Conservation (phyloP, 2,113 vertebrate species). For the Phalacrocorax pelagicus region DNA sequence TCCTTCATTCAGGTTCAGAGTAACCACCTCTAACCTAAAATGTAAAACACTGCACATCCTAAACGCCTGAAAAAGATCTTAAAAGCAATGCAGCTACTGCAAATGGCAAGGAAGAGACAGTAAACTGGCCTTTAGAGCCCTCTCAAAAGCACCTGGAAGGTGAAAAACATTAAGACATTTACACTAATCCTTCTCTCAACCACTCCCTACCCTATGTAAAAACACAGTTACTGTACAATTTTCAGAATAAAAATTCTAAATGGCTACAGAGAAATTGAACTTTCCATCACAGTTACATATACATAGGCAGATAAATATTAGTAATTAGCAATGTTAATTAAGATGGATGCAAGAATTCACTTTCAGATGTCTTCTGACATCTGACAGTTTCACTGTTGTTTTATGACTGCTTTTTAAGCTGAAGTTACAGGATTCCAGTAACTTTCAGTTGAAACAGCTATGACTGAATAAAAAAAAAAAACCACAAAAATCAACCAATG, state of each 20-base stretch:
- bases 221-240: neutral
- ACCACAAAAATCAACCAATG: rapidly evolving
- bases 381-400: neutral
- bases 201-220: neutral
- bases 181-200: neutral
- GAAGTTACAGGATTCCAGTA: neutral
- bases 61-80: neutral
- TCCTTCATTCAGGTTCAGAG: neutral
- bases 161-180: neutral
- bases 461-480: neutral
- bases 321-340: neutral
- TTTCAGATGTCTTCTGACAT: neutral
- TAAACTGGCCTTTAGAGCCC: neutral
- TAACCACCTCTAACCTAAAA: neutral
- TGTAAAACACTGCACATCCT: neutral
- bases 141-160: neutral
- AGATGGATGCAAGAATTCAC: neutral
- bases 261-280: neutral
- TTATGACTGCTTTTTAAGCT: neutral
- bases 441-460: neutral
- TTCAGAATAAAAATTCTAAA: neutral
- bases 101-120: neutral
- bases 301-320: neutral
- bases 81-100: neutral
- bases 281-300: neutral